These are phyloP conservation scores for Callyntrura sp. DNA, from an alignment of 2,888 invertebrate genomes.

Conservation along the genomic window DNA sequence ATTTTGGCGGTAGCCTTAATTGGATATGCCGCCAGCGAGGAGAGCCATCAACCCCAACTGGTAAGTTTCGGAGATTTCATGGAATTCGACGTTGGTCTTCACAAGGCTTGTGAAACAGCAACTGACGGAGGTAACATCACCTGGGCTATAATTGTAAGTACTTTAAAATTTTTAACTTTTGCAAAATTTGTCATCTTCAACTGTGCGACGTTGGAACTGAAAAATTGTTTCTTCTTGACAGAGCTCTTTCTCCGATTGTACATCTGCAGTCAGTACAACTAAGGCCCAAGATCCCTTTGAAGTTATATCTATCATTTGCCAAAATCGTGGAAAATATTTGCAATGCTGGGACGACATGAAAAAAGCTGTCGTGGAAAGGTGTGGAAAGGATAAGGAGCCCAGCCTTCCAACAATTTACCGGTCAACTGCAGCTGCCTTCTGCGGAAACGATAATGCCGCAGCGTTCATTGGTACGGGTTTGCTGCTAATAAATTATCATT, in stretches of 20 bases:
- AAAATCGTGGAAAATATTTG: constrained; percentile 48
- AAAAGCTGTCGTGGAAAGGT: not conserved
- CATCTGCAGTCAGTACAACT: not conserved
- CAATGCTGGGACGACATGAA: constrained; percentile 58
- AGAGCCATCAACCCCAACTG: constrained; percentile 15
- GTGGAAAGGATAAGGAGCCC: constrained; percentile 40
- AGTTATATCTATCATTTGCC: not conserved
- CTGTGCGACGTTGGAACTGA: not conserved
- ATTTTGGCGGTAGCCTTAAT: not conserved
- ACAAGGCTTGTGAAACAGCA: constrained; percentile 49
- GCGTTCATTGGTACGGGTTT: constrained; percentile 24
- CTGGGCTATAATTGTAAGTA: constrained; percentile 44
- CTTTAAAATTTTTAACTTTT: not conserved
- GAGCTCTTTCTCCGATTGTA: constrained; percentile 37
- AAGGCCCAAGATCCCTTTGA: constrained; percentile 36
- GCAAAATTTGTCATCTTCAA: too few species aligned
- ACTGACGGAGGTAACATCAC: constrained; percentile 35
- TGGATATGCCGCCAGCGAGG: not conserved
- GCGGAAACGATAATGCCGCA: constrained; percentile 67
- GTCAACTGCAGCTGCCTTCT: constrained; percentile 27
- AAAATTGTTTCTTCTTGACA: not conserved
- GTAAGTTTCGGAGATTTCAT: constrained; percentile 64
- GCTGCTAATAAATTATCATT: too few species aligned
- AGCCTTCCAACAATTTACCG: constrained; percentile 54
- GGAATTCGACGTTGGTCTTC: constrained; percentile 55